Evolutionary conservation across 2,113 vertebrate species (phyloP), one percentile per base, ranked within the genome.

Genomic region (Catagonus wagneri): DNA sequence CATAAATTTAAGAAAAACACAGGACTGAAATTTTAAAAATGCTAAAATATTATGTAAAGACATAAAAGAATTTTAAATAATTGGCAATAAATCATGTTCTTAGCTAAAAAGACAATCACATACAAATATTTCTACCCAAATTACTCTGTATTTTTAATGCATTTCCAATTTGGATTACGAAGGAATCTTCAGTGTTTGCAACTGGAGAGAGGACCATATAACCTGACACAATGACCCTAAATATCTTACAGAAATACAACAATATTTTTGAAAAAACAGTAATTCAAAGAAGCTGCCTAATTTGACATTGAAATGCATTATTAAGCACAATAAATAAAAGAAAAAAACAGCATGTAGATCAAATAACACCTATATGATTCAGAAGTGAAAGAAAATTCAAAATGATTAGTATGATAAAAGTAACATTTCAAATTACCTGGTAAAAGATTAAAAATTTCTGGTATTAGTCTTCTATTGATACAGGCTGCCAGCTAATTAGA

Each of bases 401-500:
- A n/a, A 39, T 3, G 19, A 13, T 8, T 0, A 13, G 14, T 0
- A 4, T 2, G 29, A 19, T 9, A 12, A 65, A 80, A 29, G 68
- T 8, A 15, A 10, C n/a, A 4, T 22, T 50, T 58, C 80, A 63
- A 44, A 11, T 25, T 74, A 71, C 61, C 32, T 16, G 29, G 54
- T 3, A 4, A 79, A 76, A 74, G 10, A 54, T 17, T 25, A 34
- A 2, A 32, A 17, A 61, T 1, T 83, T 72, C 36, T 56, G 58
- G 0, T 17, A 0, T n/a, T n/a, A n/a, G n/a, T n/a, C n/a, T n/a
- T n/a, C n/a, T n/a, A n/a, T 34, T 17, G 61, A 76, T 66, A 25
- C 11, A 27, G 29, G 13, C n/a, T 9, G 9, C 22, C 22, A 19
- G 3, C 50, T 54, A 54, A 29, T 6, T 60, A 54, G n/a, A 29